These are phyloP conservation scores for Drosophila arizonae DNA, from an alignment of 1,140 invertebrate species.

Conservation along the genomic window DNA sequence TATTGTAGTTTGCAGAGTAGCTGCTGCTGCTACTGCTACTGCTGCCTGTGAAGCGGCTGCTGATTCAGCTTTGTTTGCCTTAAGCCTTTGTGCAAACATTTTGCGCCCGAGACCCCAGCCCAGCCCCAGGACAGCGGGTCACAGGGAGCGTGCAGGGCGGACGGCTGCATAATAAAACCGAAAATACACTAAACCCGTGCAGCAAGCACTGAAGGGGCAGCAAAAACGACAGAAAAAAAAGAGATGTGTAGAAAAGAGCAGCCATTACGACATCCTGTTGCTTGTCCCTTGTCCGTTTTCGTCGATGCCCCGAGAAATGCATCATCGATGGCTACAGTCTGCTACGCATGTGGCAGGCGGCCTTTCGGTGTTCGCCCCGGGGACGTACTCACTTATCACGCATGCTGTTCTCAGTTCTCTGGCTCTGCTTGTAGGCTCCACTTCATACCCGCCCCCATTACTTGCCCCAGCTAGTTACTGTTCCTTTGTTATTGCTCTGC, in stretches of 20 bases:
- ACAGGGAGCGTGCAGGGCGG: constrained; percentile 29
- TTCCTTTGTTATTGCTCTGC: constrained; percentile 10
- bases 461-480: constrained; percentile 13
- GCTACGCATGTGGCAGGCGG: constrained; percentile 1
- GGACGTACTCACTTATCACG: constrained; percentile 37
- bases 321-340: constrained; percentile 64
- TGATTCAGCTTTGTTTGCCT: constrained; percentile 82
- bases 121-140: constrained; percentile 32
- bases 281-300: constrained; percentile 21
- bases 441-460: not conserved
- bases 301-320: constrained; percentile 56
- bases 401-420: constrained; percentile 21
- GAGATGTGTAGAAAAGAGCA: constrained; percentile 40
- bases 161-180: constrained; percentile 61
- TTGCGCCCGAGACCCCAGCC: constrained; percentile 61
- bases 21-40: constrained; percentile 14
- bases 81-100: constrained; percentile 82
- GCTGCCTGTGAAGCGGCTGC: constrained; percentile 48
- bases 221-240: constrained; percentile 26
- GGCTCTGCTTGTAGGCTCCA: not conserved
- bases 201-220: not conserved
- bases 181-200: constrained; percentile 66
- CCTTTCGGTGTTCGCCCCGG: constrained; percentile 10
- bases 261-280: constrained; percentile 21
- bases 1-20: constrained; percentile 71